Conservation (phyloP, 2,113 vertebrate genomes). For the Rousettus leschenaultii region DNA sequence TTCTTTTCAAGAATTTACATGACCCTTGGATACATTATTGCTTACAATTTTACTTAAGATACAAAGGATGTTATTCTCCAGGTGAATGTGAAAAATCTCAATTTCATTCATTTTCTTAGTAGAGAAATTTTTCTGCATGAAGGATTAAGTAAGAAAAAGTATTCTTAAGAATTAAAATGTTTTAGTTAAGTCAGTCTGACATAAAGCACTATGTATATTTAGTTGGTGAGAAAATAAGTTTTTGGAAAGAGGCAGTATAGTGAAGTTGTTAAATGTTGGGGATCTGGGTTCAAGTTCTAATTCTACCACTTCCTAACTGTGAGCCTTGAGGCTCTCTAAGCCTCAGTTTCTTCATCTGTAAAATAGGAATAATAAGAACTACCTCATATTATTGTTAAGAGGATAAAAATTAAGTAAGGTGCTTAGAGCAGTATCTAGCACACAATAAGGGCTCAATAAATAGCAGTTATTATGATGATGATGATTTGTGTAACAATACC, state of each 20-base stretch:
- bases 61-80: neutral
- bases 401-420: neutral
- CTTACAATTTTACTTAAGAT: neutral
- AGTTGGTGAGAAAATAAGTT: neutral
- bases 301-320: neutral
- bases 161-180: neutral
- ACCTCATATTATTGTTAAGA: neutral
- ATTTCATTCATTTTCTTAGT: neutral
- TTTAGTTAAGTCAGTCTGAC: neutral
- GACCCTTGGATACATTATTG: neutral
- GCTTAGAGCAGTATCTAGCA: neutral
- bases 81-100: neutral
- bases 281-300: neutral
- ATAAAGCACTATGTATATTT: slow-evolving; percentile 1
- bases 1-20: neutral
- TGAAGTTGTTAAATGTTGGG: neutral
- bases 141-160: slow-evolving; percentile 1
- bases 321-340: neutral
- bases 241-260: neutral
- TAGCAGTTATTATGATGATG: neutral
- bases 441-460: neutral
- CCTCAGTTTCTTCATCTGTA: neutral
- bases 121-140: neutral
- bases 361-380: neutral
- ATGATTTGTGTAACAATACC: neutral